Evolutionary conservation across 1,140 invertebrate species (phyloP).

Genomic region (Lordiphosa mommai): DNA sequence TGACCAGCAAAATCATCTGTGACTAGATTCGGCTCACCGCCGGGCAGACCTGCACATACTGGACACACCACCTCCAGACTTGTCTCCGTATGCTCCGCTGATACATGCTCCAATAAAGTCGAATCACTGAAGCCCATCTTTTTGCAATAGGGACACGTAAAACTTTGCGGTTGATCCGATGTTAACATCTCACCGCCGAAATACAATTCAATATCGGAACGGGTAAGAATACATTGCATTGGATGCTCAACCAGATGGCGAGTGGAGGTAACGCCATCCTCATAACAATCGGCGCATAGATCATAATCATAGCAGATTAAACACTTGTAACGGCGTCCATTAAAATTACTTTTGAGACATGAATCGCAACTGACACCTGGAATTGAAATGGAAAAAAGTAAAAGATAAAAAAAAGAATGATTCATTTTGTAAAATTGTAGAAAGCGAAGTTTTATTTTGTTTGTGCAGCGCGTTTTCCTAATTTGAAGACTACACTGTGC

Average conservation of each 20-base stretch:
- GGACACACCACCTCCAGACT: constrained; percentile 90
- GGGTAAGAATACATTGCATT: constrained; percentile 98
- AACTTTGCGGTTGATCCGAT: constrained; percentile 95
- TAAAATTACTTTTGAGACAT: constrained; percentile 98
- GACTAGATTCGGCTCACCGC: constrained; percentile 97
- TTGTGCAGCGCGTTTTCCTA: too few relatives aligned
- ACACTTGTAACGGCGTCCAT: constrained; percentile 98
- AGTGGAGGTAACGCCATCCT: constrained; percentile 94
- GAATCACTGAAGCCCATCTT: constrained; percentile 97
- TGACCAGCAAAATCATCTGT: constrained; percentile 99
- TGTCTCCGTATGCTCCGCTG: constrained; percentile 81
- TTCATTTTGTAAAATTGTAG: neutral
- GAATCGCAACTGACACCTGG: constrained; percentile 98
- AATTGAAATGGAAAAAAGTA: neutral
- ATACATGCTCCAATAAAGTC: constrained; percentile 95
- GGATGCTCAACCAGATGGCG: constrained; percentile 97
- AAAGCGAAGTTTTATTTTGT: too few relatives aligned
- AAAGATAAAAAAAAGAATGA: constrained; percentile 3
- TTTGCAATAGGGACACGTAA: constrained; percentile 98
- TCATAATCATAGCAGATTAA: constrained; percentile 99
- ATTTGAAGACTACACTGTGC: too few relatives aligned
- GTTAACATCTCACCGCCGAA: constrained; percentile 95
- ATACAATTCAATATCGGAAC: constrained; percentile 97
- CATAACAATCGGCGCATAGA: constrained; percentile 97
- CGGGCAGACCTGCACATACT: constrained; percentile 96